Percentiles rank a stretch among this genome's conserved stretches.
Conservation (phyloP, 1,140 invertebrate species). For the Agrypnia vestita region DNA sequence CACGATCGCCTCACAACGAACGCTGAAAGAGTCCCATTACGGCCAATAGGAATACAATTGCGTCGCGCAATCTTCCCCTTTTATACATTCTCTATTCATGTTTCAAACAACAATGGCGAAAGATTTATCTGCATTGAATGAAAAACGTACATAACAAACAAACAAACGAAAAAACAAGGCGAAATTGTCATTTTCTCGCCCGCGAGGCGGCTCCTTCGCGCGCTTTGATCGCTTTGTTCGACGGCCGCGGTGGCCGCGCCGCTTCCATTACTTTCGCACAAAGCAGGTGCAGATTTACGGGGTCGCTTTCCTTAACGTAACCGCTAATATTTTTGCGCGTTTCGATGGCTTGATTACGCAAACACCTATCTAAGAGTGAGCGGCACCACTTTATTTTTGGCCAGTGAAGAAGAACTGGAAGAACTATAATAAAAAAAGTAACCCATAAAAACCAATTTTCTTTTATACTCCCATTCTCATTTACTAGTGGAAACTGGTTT, state of each 20-base stretch:
- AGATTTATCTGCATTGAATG: conserved; percentile 62
- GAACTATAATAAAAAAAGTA: too few relatives aligned
- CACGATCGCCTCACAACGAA: conserved; percentile 60
- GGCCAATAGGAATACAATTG: conserved; percentile 61
- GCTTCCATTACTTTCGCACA: conserved; percentile 19
- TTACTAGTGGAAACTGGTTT: too few relatives aligned
- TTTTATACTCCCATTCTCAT: too few relatives aligned
- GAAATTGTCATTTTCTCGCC: conserved; percentile 53
- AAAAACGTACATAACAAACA: conserved; percentile 57
- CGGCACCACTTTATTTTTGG: too few relatives aligned
- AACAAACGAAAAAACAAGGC: conserved; percentile 24
- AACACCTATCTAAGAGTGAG: too few relatives aligned
- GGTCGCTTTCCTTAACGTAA: too few relatives aligned
- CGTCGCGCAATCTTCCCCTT: conserved; percentile 60
- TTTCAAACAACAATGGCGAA: conserved; percentile 61
- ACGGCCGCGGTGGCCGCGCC: conserved; percentile 11
- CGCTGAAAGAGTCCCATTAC: conserved; percentile 61
- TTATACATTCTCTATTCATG: conserved; percentile 62
- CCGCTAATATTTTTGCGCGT: too few relatives aligned
- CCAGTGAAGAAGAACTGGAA: too few relatives aligned
- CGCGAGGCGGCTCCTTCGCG: conserved; percentile 9
- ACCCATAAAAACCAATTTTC: too few relatives aligned
- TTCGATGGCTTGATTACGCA: too few relatives aligned
- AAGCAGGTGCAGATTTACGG: background rate
- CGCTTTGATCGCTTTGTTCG: conserved; percentile 33